Evolutionary conservation across 1,140 invertebrate genomes (phyloP), one percentile per base, ranked within the genome.

Genomic region (Ptiloglossa arizonensis): DNA sequence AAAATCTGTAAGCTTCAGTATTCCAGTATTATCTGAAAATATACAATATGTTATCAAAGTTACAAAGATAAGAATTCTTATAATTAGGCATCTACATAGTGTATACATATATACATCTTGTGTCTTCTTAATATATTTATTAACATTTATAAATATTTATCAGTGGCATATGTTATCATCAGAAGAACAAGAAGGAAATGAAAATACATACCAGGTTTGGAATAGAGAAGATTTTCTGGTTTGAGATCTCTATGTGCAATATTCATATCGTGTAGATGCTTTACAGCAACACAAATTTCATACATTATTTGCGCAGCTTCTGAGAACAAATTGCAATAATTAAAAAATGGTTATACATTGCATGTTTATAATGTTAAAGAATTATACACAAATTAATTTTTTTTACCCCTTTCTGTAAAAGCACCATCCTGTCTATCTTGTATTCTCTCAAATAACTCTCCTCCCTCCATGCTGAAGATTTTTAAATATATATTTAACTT

Each of bases 211-310:
- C 94, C 94, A 89, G 91, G 90, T 82, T 94, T 95, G 0, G 96
- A 96, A 90, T 98, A 98, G 0, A 98, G 90, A 41, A 98, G 93
- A 92, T 98, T 98, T 93, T 98, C 97, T 35, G 97, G 97, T 93
- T 99, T 99, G 80, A 99, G 95, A 93, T 99, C 98, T 83, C 98
- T 94, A 91, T 99, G 98, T 38, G 98, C 98, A 85, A 99, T 99
- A 91, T 99, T 97, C 91, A 97, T 96, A 88, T 97, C 96, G 94
- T 99, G 99, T 75, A 99, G 93, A 92, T 97, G 97, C 83, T 97
- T 96, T 0, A 99, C 97, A n/a, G 99, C 98, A 60, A 97, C 95
- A 89, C 98, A 98, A 87, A 99, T 99, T 89, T 99, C 97, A 88
- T 96, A 95, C 95, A 99, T 99, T 82, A 99, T 97, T 93, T 97